These are phyloP conservation scores for Acromyrmex echinatior DNA, from an alignment of 1,140 invertebrate genomes.

Conservation along the genomic window DNA sequence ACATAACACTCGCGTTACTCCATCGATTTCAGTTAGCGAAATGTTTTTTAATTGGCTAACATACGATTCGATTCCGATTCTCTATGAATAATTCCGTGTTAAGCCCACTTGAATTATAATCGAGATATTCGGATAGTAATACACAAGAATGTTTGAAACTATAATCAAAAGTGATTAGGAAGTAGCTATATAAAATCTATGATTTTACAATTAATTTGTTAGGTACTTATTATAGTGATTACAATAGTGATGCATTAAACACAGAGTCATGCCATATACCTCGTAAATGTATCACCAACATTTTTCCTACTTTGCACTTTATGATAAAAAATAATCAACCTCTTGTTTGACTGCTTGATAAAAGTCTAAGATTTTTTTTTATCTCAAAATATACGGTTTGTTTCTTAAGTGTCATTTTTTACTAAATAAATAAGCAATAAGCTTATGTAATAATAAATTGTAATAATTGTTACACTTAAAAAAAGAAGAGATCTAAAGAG, in stretches of 20 bases:
- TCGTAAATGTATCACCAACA: constrained; percentile 2
- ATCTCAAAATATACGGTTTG: constrained; percentile 77
- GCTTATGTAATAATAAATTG: constrained; percentile 50
- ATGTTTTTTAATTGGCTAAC: constrained; percentile 37
- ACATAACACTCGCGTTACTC: constrained; percentile 41
- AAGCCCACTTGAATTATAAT: constrained; percentile 8
- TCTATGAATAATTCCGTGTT: not conserved
- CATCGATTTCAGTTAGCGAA: constrained; percentile 17
- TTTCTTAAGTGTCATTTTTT: constrained; percentile 57
- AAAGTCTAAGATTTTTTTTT: constrained; percentile 72
- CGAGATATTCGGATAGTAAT: constrained; percentile 19
- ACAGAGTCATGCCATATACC: constrained; percentile 28
- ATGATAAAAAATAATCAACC: constrained; percentile 68
- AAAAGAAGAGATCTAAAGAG: constrained; percentile 53
- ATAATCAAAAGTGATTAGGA: constrained; percentile 56
- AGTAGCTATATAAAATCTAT: constrained; percentile 64
- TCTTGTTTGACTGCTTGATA: constrained; percentile 40
- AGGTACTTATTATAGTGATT: constrained; percentile 63
- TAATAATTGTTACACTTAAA: constrained; percentile 18
- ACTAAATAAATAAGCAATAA: constrained; percentile 63
- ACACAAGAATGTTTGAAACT: constrained; percentile 43
- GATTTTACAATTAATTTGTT: constrained; percentile 71
- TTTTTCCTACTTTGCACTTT: constrained; percentile 35
- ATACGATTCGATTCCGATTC: not conserved
- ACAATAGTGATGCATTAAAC: constrained; percentile 60